These are phyloP conservation scores for Nasua narica DNA, from an alignment of 2,797 vertebrate genomes.

Conservation along the genomic window DNA sequence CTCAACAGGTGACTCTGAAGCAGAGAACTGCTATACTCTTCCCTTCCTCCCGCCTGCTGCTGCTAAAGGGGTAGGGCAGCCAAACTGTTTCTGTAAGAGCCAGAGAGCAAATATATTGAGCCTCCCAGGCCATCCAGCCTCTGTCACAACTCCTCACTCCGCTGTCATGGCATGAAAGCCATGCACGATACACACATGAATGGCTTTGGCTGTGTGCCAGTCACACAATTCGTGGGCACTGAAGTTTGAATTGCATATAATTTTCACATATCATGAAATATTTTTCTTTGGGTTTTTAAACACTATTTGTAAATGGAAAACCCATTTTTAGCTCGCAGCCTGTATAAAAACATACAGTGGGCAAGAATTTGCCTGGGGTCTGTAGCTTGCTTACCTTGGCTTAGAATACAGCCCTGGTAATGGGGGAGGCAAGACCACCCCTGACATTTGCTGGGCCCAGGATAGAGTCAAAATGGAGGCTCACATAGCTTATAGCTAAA, in stretches of 20 bases:
- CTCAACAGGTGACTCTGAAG: not conserved
- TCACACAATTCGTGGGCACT: not conserved
- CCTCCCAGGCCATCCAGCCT: not conserved
- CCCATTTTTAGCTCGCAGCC: not conserved
- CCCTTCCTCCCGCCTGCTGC: not conserved
- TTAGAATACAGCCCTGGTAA: not conserved
- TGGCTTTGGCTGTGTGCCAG: not conserved
- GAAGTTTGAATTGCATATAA: not conserved
- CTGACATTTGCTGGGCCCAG: not conserved
- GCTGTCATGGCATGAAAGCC: not conserved
- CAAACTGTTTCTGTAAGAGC: not conserved
- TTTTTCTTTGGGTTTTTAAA: constrained; percentile 29
- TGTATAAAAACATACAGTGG: not conserved
- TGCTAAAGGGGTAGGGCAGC: not conserved
- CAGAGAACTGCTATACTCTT: not conserved
- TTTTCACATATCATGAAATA: not conserved
- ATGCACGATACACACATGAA: not conserved
- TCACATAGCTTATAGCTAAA: not conserved
- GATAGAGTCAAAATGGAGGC: not conserved
- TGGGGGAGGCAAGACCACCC: not conserved
- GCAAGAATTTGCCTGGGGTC: not conserved
- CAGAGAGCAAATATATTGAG: not conserved
- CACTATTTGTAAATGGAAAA: constrained; percentile 1
- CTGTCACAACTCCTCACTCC: not conserved
- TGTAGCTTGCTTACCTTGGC: not conserved